Percentiles rank a stretch among this genome's conserved stretches.
Evolutionary conservation across 2,797 vertebrate species (phyloP).

Genomic region (Lindbergichthys nudifrons): DNA sequence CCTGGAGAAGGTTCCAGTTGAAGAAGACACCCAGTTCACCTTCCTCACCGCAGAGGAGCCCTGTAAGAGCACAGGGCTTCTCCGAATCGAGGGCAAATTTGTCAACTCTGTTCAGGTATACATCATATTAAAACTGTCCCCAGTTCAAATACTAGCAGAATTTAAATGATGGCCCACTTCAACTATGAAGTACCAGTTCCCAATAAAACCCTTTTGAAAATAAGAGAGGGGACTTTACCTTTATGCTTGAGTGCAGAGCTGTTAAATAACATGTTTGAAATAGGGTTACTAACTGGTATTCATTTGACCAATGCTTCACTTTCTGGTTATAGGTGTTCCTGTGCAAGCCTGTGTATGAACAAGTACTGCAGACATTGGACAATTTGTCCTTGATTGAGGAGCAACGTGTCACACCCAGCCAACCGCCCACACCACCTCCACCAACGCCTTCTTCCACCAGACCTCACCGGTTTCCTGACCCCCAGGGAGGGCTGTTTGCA

Average conservation of each 20-base stretch:
- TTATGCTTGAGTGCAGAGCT: too few relatives aligned
- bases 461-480: constrained; percentile 85
- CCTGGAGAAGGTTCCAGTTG: constrained; percentile 90
- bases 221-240: too few relatives aligned
- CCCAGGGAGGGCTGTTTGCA: constrained; percentile 89
- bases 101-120: constrained; percentile 94
- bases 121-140: neutral
- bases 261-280: too few relatives aligned
- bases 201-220: too few relatives aligned
- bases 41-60: constrained; percentile 87
- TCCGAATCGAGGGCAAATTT: constrained; percentile 94
- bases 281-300: too few relatives aligned
- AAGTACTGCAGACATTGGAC: constrained; percentile 96
- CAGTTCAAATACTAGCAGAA: neutral
- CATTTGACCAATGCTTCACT: neutral
- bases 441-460: constrained; percentile 83
- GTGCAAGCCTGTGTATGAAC: constrained; percentile 96
- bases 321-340: constrained; percentile 89
- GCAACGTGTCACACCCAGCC: constrained; percentile 71
- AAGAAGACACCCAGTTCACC: constrained; percentile 82
- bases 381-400: constrained; percentile 94
- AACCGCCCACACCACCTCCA: constrained; percentile 83
- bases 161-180: neutral
- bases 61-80: constrained; percentile 85
- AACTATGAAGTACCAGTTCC: too few relatives aligned